phyloP scores from a whole-genome alignment of 2,797 vertebrate species.

The Oreochromis mossambicus region DNA sequence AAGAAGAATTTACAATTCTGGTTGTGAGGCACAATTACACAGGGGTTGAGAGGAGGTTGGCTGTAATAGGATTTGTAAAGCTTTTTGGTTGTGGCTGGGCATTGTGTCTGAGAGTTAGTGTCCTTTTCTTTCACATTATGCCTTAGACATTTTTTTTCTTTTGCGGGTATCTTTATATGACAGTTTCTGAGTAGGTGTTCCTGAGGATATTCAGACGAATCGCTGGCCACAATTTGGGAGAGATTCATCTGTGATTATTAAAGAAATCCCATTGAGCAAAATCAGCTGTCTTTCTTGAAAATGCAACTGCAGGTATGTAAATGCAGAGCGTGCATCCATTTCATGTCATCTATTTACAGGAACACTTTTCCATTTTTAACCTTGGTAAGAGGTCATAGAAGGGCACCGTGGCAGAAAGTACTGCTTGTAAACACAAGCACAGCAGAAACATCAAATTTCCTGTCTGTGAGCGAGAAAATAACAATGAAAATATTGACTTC shows the following conservation, averaged over 20 bases:
- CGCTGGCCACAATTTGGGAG: background rate
- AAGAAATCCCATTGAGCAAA: background rate
- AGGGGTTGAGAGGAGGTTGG: conserved; percentile 10
- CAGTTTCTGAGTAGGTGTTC: background rate
- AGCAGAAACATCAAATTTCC: conserved; percentile 18
- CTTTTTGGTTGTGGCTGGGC: conserved; percentile 24
- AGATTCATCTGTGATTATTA: background rate
- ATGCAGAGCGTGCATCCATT: background rate
- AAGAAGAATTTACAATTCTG: conserved; percentile 63
- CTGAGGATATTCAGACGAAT: background rate
- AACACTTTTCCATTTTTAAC: conserved; percentile 14
- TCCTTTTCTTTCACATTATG: background rate
- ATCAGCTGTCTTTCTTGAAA: background rate
- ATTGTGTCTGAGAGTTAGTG: conserved; percentile 8
- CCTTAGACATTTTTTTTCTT: background rate
- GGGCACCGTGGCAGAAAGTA: background rate
- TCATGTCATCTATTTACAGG: conserved; percentile 3
- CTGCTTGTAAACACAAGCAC: conserved; percentile 27
- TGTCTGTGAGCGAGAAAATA: conserved; percentile 15
- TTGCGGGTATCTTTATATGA: background rate
- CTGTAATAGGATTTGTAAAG: conserved; percentile 66
- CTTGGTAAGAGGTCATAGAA: conserved; percentile 1
- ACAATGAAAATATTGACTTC: conserved; percentile 22
- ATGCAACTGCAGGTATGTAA: background rate
- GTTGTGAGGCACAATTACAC: conserved; percentile 38